phyloP scores from a whole-genome alignment of 1,140 invertebrate species.

The Lepidotrigona ventralis region DNA sequence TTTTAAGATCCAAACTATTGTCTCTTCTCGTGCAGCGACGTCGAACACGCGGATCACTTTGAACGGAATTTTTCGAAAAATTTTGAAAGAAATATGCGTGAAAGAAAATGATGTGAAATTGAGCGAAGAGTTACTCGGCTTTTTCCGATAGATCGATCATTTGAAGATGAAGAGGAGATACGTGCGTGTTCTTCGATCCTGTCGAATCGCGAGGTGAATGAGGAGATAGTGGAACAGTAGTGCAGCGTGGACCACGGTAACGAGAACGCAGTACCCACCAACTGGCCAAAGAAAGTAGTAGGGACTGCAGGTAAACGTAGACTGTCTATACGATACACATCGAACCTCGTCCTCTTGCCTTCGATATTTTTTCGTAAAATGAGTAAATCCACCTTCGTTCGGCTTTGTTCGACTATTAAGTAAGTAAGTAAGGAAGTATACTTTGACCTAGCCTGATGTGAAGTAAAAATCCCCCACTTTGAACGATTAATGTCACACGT shows the following conservation, averaged over 20 bases:
- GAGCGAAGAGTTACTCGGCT: neutral
- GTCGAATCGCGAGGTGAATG: conserved; percentile 58
- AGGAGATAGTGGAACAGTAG: conserved; percentile 70
- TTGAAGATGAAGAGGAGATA: neutral
- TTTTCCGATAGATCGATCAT: conserved; percentile 10
- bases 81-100: neutral
- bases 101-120: neutral
- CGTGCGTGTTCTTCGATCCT: conserved; percentile 49
- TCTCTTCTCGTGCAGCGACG: neutral
- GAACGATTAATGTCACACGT: neutral
- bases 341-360: conserved; percentile 32
- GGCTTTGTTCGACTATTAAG: neutral
- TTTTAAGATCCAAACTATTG: neutral
- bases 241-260: conserved; percentile 71
- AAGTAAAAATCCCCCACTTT: neutral
- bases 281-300: conserved; percentile 45
- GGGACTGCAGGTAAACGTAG: conserved; percentile 39
- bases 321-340: neutral
- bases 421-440: neutral
- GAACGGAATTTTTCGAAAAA: neutral
- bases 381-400: conserved; percentile 20
- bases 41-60: conserved; percentile 1
- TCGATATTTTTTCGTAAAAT: conserved; percentile 54
- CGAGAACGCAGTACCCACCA: conserved; percentile 40
- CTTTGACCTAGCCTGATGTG: neutral